Conservation (phyloP, 2,797 vertebrate species). For the Gallinago solitaria region DNA sequence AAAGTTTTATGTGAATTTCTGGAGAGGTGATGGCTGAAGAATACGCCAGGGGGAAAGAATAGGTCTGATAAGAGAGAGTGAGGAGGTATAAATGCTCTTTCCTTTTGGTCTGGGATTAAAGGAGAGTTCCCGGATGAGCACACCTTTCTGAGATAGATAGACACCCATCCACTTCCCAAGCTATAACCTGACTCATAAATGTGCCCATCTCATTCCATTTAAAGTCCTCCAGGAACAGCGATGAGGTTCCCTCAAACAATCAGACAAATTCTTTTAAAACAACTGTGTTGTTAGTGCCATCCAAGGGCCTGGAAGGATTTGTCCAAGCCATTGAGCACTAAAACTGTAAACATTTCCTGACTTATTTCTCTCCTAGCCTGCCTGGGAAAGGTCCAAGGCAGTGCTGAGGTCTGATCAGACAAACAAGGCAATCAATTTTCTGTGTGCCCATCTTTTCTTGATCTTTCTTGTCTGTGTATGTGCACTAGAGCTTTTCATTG, state of each 20-base stretch:
- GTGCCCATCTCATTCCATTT: background rate
- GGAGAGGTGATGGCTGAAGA: background rate
- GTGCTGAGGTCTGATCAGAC: background rate
- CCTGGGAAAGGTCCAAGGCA: background rate
- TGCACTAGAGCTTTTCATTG: background rate
- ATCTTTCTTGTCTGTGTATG: background rate
- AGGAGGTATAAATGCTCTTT: constrained; percentile 1
- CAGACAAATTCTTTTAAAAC: background rate
- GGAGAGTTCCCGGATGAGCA: background rate
- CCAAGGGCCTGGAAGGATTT: background rate
- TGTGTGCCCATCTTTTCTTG: background rate
- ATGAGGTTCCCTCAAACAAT: background rate
- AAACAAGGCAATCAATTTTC: background rate
- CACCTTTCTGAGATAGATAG: background rate
- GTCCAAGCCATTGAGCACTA: background rate
- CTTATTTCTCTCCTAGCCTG: constrained; percentile 1
- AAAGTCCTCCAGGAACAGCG: constrained; percentile 5
- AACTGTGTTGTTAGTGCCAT: background rate
- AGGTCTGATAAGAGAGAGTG: background rate
- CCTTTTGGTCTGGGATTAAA: background rate
- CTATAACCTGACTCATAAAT: background rate
- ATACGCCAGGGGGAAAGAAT: background rate
- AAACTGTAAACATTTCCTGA: background rate
- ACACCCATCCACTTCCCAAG: background rate
- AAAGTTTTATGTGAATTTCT: background rate